phyloP scores from a whole-genome alignment of 2,113 vertebrate genomes.

The Pionites leucogaster region DNA sequence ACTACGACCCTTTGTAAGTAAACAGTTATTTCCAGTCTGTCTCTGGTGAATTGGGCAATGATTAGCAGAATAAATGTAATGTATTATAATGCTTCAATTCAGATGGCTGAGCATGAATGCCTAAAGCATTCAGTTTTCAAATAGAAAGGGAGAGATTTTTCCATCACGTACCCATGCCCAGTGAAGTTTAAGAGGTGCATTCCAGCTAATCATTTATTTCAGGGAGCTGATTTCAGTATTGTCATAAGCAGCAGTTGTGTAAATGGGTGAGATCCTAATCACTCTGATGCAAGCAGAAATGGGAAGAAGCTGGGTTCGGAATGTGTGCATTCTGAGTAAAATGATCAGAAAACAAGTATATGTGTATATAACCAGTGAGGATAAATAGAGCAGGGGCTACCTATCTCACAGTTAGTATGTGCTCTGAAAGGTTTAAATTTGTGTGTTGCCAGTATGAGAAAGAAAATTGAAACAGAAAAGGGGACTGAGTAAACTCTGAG shows the following conservation, averaged over 20 bases:
- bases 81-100: not conserved
- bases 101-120: not conserved
- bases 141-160: not conserved
- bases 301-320: not conserved
- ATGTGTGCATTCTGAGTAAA: not conserved
- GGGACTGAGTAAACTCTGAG: not conserved
- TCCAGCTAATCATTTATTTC: not conserved
- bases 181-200: not conserved
- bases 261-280: not conserved
- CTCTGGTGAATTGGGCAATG: not conserved
- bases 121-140: not conserved
- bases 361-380: not conserved
- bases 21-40: not conserved
- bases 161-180: not conserved
- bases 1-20: not conserved
- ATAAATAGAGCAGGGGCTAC: not conserved
- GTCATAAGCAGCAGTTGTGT: not conserved
- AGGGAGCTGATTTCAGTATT: not conserved
- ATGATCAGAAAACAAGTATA: not conserved
- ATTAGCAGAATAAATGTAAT: not conserved
- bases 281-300: not conserved
- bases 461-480: not conserved
- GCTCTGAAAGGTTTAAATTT: not conserved
- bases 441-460: not conserved
- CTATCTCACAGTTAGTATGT: not conserved